Conservation (phyloP, 2,797 vertebrate genomes). For the Acrossocheilus wenchowensis region DNA sequence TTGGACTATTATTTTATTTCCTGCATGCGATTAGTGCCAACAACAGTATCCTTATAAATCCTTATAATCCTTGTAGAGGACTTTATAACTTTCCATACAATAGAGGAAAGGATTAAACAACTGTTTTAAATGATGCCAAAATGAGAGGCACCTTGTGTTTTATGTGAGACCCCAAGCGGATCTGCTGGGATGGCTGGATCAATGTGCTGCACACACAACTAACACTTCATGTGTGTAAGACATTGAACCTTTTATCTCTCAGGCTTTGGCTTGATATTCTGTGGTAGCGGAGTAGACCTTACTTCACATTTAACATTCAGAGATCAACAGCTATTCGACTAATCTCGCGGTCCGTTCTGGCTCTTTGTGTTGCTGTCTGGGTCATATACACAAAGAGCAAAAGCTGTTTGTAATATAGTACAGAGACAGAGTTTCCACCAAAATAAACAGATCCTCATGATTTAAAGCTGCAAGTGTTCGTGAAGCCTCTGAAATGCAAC, state of each 20-base stretch:
- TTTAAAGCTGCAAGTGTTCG: background rate
- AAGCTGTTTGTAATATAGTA: background rate
- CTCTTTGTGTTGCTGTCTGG: background rate
- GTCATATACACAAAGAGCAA: background rate
- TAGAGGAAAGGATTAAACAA: background rate
- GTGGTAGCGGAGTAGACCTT: background rate
- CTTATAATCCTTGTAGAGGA: background rate
- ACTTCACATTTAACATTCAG: constrained; percentile 8
- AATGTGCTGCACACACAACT: background rate
- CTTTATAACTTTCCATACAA: background rate
- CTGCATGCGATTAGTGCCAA: background rate
- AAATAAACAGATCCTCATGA: background rate
- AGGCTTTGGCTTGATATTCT: background rate
- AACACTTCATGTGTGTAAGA: background rate
- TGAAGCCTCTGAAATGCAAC: background rate
- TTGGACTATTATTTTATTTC: background rate
- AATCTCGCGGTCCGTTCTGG: background rate
- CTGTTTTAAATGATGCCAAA: background rate
- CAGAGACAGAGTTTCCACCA: background rate
- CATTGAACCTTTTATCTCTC: background rate
- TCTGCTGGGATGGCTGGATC: background rate
- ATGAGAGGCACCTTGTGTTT: background rate
- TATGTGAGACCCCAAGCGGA: background rate
- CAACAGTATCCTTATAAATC: background rate
- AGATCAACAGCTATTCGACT: background rate